phyloP scores from a whole-genome alignment of 2,113 vertebrate species.

The Microcebus jonahi region DNA sequence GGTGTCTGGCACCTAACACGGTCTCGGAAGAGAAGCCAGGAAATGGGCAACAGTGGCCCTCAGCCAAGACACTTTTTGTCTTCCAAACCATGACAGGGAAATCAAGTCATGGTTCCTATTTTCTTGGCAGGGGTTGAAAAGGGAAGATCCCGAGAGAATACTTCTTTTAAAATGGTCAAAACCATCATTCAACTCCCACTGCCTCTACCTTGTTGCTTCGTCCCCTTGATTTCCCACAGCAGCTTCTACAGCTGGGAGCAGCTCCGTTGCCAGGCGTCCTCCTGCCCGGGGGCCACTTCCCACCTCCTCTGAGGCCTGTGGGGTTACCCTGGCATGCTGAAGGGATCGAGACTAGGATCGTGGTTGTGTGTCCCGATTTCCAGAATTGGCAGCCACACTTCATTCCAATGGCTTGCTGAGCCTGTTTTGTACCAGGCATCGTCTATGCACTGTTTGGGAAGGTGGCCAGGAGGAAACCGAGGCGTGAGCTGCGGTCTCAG shows the following conservation, averaged over 20 bases:
- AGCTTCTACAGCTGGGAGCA: not conserved
- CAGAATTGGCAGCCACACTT: not conserved
- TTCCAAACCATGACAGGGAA: not conserved
- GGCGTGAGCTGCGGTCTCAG: not conserved
- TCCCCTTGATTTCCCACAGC: fast-evolving
- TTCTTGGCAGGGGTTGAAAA: not conserved
- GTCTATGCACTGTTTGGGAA: not conserved
- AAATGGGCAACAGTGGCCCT: fast-evolving
- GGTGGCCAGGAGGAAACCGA: not conserved
- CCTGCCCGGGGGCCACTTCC: not conserved
- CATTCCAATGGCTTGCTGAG: not conserved
- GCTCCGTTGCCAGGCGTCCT: not conserved
- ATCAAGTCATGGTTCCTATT: not conserved
- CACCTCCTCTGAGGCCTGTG: not conserved
- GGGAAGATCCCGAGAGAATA: not conserved
- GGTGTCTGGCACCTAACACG: fast-evolving
- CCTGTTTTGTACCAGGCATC: not conserved
- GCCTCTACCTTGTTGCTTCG: not conserved
- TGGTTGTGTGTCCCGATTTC: not conserved
- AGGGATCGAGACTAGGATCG: not conserved
- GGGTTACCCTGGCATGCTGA: not conserved
- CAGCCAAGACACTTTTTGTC: too few species aligned
- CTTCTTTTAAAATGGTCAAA: not conserved
- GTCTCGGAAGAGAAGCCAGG: not conserved
- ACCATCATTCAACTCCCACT: not conserved